phyloP scores from a whole-genome alignment of 2,888 invertebrate genomes.

The Limulus polyphemus region DNA sequence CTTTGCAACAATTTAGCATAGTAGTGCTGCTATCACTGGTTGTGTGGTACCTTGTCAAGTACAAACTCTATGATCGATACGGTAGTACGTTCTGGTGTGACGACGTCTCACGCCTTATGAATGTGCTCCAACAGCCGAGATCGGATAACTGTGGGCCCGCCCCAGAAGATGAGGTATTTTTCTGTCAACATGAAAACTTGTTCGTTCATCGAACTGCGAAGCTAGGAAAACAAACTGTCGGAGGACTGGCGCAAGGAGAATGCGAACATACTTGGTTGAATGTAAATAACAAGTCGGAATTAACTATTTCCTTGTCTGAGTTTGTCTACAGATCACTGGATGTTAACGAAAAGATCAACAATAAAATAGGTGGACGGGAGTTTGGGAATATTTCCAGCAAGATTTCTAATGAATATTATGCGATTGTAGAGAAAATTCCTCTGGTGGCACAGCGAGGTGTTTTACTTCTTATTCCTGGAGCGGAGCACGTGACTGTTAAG shows the following conservation, averaged over 20 bases:
- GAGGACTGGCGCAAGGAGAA: slow-evolving; percentile 14
- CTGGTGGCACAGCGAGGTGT: background rate
- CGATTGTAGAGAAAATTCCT: slow-evolving; percentile 14
- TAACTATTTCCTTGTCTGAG: background rate
- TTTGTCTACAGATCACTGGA: background rate
- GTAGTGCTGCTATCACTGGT: too few species aligned
- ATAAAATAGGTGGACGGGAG: slow-evolving; percentile 17
- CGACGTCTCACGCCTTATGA: too few species aligned
- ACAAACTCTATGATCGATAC: too few species aligned
- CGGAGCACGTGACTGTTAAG: too few species aligned
- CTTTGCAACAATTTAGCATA: too few species aligned
- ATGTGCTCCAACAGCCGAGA: too few species aligned
- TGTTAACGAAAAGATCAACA: slow-evolving; percentile 16
- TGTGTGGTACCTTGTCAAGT: too few species aligned
- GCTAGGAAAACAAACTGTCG: slow-evolving; percentile 12
- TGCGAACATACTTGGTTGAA: slow-evolving; percentile 11
- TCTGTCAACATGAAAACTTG: background rate
- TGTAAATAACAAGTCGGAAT: background rate
- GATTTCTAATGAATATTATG: slow-evolving; percentile 12
- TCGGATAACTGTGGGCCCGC: too few species aligned
- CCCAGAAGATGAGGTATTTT: too few species aligned
- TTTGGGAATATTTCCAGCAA: slow-evolving; percentile 12
- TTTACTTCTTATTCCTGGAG: too few species aligned
- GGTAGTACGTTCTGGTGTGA: too few species aligned
- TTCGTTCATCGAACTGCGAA: slow-evolving; percentile 18